These are phyloP conservation scores for Drosophila sordidula DNA, from an alignment of 2,888 invertebrate species.

Conservation along the genomic window DNA sequence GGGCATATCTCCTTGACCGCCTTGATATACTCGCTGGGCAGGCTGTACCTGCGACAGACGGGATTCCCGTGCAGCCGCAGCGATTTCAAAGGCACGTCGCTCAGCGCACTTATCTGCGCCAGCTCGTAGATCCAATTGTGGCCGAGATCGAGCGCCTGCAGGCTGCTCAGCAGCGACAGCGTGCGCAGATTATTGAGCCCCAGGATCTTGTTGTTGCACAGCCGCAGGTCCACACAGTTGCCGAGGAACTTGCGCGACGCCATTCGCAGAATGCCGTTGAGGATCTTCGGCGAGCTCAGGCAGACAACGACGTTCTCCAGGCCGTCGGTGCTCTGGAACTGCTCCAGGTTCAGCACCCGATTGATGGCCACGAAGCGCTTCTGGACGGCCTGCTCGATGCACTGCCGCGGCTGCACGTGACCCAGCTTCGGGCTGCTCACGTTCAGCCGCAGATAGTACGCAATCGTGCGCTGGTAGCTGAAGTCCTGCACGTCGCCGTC, in stretches of 20 bases:
- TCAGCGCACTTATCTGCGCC: conserved; percentile 65
- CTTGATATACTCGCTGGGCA: conserved; percentile 78
- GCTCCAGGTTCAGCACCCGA: conserved; percentile 76
- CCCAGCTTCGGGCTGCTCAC: conserved; percentile 71
- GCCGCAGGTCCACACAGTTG: conserved; percentile 75
- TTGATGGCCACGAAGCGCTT: conserved; percentile 74
- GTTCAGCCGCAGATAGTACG: conserved; percentile 78
- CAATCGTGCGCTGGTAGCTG: conserved; percentile 36
- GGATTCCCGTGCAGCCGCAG: conserved; percentile 81
- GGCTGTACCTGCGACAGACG: conserved; percentile 71
- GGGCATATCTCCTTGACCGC: conserved; percentile 75
- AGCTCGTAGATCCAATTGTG: conserved; percentile 80
- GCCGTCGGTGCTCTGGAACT: conserved; percentile 76
- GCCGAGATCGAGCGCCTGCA: conserved; percentile 80
- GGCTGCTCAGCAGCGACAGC: conserved; percentile 70
- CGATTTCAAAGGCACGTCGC: conserved; percentile 72
- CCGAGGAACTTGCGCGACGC: conserved; percentile 76
- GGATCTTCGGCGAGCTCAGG: conserved; percentile 72
- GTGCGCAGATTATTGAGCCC: conserved; percentile 62
- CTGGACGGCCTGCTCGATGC: conserved; percentile 73
- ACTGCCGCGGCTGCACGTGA: conserved; percentile 74
- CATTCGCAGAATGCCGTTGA: conserved; percentile 69
- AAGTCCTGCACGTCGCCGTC: conserved; percentile 9
- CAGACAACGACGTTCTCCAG: conserved; percentile 76
- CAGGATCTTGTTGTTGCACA: conserved; percentile 78